phyloP scores from a whole-genome alignment of 1,140 invertebrate genomes.

The Aphelenchoides fujianensis region DNA sequence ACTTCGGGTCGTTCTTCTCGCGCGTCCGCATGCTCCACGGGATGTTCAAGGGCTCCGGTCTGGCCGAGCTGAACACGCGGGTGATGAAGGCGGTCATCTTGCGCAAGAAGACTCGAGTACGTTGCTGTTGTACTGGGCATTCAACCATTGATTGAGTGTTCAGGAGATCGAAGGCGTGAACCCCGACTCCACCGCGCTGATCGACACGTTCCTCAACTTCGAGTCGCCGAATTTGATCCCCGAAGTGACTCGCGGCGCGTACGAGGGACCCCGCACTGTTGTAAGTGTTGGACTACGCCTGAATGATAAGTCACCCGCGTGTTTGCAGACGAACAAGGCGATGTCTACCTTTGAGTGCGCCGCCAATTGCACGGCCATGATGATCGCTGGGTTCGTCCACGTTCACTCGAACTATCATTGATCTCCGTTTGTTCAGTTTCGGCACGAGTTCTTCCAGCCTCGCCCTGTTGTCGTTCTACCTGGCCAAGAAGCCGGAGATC shows the following conservation, averaged over 20 bases:
- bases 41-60: background rate
- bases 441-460: conserved; percentile 75
- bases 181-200: conserved; percentile 41
- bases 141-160: too few species aligned
- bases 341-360: background rate
- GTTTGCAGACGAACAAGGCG: background rate
- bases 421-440: too few species aligned
- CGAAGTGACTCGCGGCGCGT: background rate
- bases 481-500: conserved; percentile 69
- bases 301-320: background rate
- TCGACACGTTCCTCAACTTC: conserved; percentile 48
- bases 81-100: background rate
- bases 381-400: conserved; percentile 1
- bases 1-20: background rate
- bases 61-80: background rate
- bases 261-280: background rate
- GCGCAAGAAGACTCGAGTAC: background rate
- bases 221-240: background rate
- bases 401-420: too few species aligned
- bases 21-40: background rate
- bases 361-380: background rate
- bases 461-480: conserved; percentile 69
- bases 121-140: too few species aligned
- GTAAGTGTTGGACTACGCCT: background rate
- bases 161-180: conserved; percentile 21